Conservation (phyloP, 1,140 invertebrate species). For the Drosophila jambulina region DNA sequence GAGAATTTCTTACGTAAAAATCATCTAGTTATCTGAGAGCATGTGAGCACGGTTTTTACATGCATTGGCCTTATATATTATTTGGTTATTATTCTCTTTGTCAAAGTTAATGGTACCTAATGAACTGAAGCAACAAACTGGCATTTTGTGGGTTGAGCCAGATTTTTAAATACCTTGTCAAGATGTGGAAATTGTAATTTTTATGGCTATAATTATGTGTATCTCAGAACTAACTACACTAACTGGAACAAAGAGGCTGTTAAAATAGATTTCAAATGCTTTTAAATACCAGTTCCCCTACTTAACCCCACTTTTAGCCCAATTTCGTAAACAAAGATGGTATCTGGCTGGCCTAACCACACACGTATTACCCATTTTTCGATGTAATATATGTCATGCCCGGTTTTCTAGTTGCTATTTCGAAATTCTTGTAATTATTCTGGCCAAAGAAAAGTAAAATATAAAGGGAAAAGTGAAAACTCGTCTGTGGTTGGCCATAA, state of each 20-base stretch:
- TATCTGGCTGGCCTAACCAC: neutral
- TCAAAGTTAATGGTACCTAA: slow-evolving; percentile 21
- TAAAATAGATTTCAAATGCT: slow-evolving; percentile 1
- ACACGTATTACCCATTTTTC: slow-evolving; percentile 19
- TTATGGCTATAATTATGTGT: neutral
- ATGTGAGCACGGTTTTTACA: slow-evolving; percentile 14
- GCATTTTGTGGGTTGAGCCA: slow-evolving; percentile 9
- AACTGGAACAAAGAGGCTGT: neutral
- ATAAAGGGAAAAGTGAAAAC: slow-evolving; percentile 68
- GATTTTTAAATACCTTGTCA: neutral
- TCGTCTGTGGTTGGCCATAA: slow-evolving; percentile 63
- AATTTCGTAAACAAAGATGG: slow-evolving; percentile 2
- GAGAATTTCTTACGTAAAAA: slow-evolving; percentile 78
- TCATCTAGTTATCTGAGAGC: slow-evolving; percentile 21
- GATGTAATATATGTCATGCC: slow-evolving; percentile 22
- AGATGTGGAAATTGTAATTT: slow-evolving; percentile 8
- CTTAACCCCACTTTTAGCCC: neutral
- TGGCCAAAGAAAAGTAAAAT: slow-evolving; percentile 13
- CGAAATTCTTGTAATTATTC: slow-evolving; percentile 43
- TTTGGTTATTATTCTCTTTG: slow-evolving; percentile 19
- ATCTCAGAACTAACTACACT: neutral
- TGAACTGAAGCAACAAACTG: slow-evolving; percentile 6
- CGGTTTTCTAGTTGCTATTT: slow-evolving; percentile 39
- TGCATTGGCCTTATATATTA: neutral
- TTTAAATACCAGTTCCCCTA: neutral